Evolutionary conservation across 2,888 invertebrate genomes (phyloP).

Genomic region (Erebia aethiops): DNA sequence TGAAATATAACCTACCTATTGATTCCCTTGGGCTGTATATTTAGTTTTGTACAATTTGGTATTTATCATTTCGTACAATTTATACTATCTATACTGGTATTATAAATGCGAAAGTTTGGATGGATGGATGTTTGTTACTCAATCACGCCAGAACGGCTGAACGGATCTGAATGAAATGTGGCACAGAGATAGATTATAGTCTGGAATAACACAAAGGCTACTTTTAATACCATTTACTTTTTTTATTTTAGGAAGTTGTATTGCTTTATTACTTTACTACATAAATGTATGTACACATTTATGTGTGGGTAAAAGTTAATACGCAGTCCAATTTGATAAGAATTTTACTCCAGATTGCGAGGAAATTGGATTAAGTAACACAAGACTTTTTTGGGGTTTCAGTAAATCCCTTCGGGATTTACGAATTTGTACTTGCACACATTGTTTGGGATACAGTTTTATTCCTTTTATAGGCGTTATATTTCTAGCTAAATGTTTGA

Average conservation of each 20-base stretch:
- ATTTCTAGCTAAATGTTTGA: not conserved
- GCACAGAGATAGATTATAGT: too few relatives aligned
- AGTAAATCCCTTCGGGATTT: conserved; percentile 48
- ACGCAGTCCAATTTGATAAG: conserved; percentile 46
- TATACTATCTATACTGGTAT: not conserved
- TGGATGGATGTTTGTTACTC: too few relatives aligned
- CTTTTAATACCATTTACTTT: too few relatives aligned
- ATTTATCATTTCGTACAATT: conserved; percentile 9
- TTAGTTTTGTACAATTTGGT: conserved; percentile 24
- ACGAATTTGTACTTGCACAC: conserved; percentile 24
- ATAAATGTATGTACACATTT: conserved; percentile 18
- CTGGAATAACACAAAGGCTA: too few relatives aligned
- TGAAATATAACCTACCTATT: conserved; percentile 55
- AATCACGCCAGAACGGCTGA: too few relatives aligned
- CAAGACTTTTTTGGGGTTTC: conserved; percentile 56
- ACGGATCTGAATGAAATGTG: too few relatives aligned
- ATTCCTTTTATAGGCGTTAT: conserved; percentile 19
- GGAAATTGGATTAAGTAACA: conserved; percentile 64
- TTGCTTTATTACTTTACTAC: conserved; percentile 25
- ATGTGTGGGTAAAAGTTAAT: conserved; percentile 27
- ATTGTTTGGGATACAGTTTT: conserved; percentile 28
- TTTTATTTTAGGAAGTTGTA: conserved; percentile 2
- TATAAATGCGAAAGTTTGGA: too few relatives aligned
- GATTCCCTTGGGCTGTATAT: conserved; percentile 48
- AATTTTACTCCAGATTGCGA: conserved; percentile 48